Base-by-base conservation (phyloP, 2,888 invertebrate genomes). In the Teinopalpus imperialis region DNA sequence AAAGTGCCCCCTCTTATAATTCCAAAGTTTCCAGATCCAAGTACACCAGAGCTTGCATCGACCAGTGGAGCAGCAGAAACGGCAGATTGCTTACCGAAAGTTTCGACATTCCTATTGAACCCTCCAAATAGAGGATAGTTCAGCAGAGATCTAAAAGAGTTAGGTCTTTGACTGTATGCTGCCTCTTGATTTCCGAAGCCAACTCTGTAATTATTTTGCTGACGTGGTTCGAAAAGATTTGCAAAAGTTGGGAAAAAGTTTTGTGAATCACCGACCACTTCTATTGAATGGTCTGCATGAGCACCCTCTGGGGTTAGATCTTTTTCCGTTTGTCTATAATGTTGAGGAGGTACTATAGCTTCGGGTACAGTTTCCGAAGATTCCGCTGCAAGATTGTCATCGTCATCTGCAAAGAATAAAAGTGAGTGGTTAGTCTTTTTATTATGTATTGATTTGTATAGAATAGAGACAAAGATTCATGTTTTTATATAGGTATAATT, bases 1-100 rank as follows among this genome's bases (percentile, higher is more conserved):
- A 95, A 97, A 1, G 96, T 96, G 2, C 96, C 97, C 2, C 97
- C 97, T 43, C 92, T 91, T 36, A 97, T 93, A 0, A 97, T 95
- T 0, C 95, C 95, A 63, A 96, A 96, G 74, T 96, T 96, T 0
- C 96, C 96, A 0, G 95, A 95, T 3, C 96, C 93, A 2, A 96
- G 79, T 7, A 95, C 88, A 30, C 92, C 91, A 12, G 92, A 90
- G 57, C 91, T 91, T 1, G 90, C 89, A 31, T 89, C 87, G 6
- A 86, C 83, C 39, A 77, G 69, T 16, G 79, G 83, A 47, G 85
- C 89, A 49, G 78, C 59, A 9, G 68, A 75, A 0, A 76, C 74
- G 0, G 74, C 68, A 52, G 68, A 78, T 32, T 80, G 74, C 56
- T 87, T 87, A 2, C 74, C 77, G 36, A 81, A 83, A 42, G 73